These are phyloP conservation scores for Spilogale gracilis DNA, from an alignment of 2,113 vertebrate genomes.

Conservation along the genomic window DNA sequence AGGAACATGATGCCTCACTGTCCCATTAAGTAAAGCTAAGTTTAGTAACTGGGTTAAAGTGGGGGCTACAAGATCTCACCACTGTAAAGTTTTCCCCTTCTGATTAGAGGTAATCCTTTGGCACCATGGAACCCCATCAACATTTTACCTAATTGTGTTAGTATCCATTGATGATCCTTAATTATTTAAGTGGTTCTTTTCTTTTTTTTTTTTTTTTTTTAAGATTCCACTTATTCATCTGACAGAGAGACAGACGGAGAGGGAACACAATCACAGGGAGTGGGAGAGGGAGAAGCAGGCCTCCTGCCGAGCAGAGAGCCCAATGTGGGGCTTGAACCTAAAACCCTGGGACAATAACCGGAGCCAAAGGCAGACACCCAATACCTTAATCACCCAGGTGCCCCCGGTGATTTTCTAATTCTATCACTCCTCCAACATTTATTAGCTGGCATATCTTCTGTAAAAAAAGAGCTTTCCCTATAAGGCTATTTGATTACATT, in stretches of 20 bases:
- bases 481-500: neutral
- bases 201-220: neutral
- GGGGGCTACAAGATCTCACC: neutral
- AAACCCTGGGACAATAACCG: too few relatives aligned
- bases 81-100: neutral
- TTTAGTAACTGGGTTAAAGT: constrained; percentile 4
- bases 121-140: neutral
- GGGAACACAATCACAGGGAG: too few relatives aligned
- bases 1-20: neutral
- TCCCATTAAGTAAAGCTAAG: neutral
- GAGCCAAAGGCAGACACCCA: too few relatives aligned
- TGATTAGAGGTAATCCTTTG: constrained; percentile 7
- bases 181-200: constrained; percentile 58
- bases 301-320: too few relatives aligned
- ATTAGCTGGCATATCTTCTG: constrained; percentile 15
- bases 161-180: neutral
- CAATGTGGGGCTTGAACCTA: too few relatives aligned
- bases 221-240: too few relatives aligned
- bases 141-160: constrained; percentile 17
- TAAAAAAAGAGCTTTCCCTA: constrained; percentile 41
- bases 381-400: too few relatives aligned
- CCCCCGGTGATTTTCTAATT: constrained; percentile 37
- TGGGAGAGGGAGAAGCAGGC: too few relatives aligned
- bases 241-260: too few relatives aligned
- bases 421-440: neutral